Evolutionary conservation across 1,140 invertebrate genomes (phyloP).

Genomic region (Oreohelix idahoensis): DNA sequence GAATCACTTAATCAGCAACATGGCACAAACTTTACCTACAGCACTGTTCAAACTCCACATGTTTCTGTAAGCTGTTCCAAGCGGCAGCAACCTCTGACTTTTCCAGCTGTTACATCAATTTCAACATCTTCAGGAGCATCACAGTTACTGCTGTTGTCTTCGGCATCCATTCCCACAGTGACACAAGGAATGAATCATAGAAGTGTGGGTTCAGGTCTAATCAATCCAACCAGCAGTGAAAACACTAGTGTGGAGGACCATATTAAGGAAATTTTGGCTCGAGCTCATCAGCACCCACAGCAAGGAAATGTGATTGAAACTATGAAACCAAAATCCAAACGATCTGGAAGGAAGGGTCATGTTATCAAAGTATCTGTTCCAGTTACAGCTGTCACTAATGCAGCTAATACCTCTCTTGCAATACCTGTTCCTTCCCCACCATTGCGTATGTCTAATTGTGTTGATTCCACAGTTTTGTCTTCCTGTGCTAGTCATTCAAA

Average conservation of each 20-base stretch:
- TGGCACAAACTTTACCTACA: neutral
- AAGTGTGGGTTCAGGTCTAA: neutral
- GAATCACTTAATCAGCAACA: neutral
- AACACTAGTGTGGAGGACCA: neutral
- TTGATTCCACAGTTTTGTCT: neutral
- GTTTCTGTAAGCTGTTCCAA: neutral
- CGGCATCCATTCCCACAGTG: conserved; percentile 3
- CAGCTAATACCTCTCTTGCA: neutral
- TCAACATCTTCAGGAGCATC: neutral
- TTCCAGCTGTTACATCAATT: neutral
- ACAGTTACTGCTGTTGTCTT: neutral
- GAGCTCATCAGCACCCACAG: neutral
- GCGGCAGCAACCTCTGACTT: neutral
- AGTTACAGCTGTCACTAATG: neutral
- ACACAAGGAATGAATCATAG: neutral
- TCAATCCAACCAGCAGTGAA: neutral
- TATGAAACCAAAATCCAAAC: neutral
- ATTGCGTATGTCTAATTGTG: neutral
- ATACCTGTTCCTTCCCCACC: neutral
- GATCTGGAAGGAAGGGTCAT: neutral
- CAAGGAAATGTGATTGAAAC: neutral
- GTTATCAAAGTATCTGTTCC: neutral
- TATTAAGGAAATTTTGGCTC: neutral
- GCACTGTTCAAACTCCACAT: neutral
- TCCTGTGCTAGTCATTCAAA: neutral